A percentile compares a stretch with the other conserved stretches of the same genome.
These are phyloP conservation scores for Pontoporia blainvillei DNA, from an alignment of 2,113 vertebrate species.

Conservation along the genomic window DNA sequence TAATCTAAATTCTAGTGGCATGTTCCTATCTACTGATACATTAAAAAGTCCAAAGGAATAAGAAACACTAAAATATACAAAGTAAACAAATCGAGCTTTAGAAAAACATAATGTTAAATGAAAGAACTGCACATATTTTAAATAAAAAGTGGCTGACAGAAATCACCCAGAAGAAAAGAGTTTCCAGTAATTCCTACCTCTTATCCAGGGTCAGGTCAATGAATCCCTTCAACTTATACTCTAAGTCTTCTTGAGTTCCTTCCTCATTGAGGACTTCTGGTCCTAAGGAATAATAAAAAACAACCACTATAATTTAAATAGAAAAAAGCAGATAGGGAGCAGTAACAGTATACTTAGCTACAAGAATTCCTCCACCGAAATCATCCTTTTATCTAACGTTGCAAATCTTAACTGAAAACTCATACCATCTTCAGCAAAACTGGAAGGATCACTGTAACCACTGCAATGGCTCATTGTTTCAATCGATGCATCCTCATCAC, in stretches of 20 bases:
- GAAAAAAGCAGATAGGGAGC: neutral
- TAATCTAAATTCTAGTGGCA: neutral
- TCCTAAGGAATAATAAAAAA: slow-evolving; percentile 77
- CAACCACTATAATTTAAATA: neutral
- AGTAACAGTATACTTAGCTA: neutral
- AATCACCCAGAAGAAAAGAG: neutral
- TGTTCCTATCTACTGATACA: neutral
- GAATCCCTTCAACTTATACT: slow-evolving; percentile 95
- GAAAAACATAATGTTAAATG: neutral
- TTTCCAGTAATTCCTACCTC: slow-evolving; percentile 82
- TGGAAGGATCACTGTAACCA: slow-evolving; percentile 93
- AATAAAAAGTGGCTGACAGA: neutral
- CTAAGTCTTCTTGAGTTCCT: slow-evolving; percentile 93
- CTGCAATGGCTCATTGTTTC: slow-evolving; percentile 99
- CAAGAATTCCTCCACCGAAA: neutral
- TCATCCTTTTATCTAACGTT: neutral
- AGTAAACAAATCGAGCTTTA: slow-evolving; percentile 16
- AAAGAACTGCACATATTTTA: neutral
- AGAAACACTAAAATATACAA: neutral
- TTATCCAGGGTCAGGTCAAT: slow-evolving; percentile 97
- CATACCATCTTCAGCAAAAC: slow-evolving; percentile 93
- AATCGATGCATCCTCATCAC: slow-evolving; percentile 96
- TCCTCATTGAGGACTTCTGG: slow-evolving; percentile 90
- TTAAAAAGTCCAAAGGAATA: neutral
- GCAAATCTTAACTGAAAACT: neutral